Evolutionary conservation across 1,140 invertebrate species (phyloP), one percentile per base, ranked within the genome.

Genomic region (Nasonia giraulti): DNA sequence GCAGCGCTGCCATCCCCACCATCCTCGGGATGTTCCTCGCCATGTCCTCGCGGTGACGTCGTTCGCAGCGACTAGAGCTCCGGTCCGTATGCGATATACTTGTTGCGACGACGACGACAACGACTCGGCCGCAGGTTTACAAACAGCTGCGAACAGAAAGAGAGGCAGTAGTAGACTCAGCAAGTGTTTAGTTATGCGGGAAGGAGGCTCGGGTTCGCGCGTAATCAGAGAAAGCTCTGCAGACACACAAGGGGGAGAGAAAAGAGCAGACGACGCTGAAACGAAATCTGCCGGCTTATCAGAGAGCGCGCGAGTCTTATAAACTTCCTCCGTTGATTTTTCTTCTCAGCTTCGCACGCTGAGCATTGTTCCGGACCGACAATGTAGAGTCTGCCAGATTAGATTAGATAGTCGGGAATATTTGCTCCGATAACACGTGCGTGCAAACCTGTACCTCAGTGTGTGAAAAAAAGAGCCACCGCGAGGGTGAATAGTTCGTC

Each of bases 1-100:
- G 89, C 88, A 89, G 88, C 87, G 88, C 55, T n/a, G 55, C 17
- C 55, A 62, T 62, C 55, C 55, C 55, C 55, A 62, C 55, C 17
- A 62, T 62, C 55, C 55, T 62, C 55, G 55, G 20, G 20, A 62
- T 17, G 55, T 62, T 62, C 55, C 55, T 62, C 55, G 55, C 55
- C 55, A 62, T 62, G 55, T 62, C 20, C 55, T 62, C 17, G n/a
- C 77, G 31, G 4, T 33, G 2, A 8, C 33, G 27, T 8, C 12
- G 27, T 44, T 68, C 73, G 47, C 73, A n/a, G 55, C 6, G 55
- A 62, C n/a, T 62, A 62, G 0, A 50, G 12, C 47, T 62, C 6
- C 17, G 6, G 55, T 2, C 55, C 27, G 27, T 62, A 62, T 62
- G 5, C 33, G 8, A 44, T 44, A 62, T 44, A 62, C 20, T 62